Evolutionary conservation across 1,140 invertebrate species (phyloP), one percentile per base, ranked within the genome.

Genomic region (Euura lappo): DNA sequence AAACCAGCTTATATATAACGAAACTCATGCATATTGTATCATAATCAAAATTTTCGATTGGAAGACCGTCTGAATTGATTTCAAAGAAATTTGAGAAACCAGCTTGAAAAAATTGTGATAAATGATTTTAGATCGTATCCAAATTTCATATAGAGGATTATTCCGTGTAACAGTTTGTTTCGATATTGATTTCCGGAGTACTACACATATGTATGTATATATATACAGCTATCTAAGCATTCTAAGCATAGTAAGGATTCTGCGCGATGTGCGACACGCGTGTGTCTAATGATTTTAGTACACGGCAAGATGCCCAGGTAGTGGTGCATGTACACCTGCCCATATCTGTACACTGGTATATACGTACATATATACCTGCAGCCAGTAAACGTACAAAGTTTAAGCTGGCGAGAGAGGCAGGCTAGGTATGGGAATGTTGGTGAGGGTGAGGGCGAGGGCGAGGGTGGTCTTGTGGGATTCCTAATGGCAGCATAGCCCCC

Each of bases 241-340:
- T 79, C 80, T 82, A 85, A 84, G 80, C 78, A 80, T 28, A 69
- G 71, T 78, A 68, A 60, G 70, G 78, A 81, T 81, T 81, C 80
- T 81, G 80, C 80, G 80, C 80, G 79, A 51, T 81, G 74, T 75
- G 72, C 69, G 75, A 76, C 80, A 78, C 79, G 84, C 79, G 81
- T 81, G 84, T 80, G 83, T 82, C 83, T 86, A 86, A 86, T 86
- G 85, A 86, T 86, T 86, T 85, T 84, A 83, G 81, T 83, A 75
- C 79, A 83, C 81, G 78, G 76, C 77, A 78, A 78, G 78, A 78
- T 84, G 82, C 81, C 73, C 79, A 74, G 76, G 76, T 80, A 78
- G 79, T 82, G 79, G 47, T 80, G 81, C 80, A 80, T 79, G 79
- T 75, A 73, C 77, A 73, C 71, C 77, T 78, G 78, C 75, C 77